These are phyloP conservation scores for Limnephilus rhombicus DNA, from an alignment of 2,888 invertebrate genomes.

Conservation along the genomic window DNA sequence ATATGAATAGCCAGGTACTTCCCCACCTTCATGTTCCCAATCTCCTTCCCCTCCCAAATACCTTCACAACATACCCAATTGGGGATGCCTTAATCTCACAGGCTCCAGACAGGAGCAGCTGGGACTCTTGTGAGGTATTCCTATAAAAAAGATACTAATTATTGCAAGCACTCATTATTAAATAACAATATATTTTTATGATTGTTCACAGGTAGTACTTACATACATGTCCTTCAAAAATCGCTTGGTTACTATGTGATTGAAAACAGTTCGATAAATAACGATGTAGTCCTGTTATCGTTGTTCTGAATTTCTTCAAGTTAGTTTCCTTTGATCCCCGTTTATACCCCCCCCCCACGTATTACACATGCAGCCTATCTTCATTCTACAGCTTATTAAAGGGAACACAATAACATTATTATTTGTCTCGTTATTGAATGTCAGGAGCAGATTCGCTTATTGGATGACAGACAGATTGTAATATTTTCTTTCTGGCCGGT, in stretches of 20 bases:
- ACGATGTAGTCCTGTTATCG: neutral
- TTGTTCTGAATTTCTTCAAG: neutral
- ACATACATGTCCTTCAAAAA: neutral
- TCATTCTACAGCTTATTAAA: neutral
- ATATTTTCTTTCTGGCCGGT: neutral
- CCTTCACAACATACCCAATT: too few species aligned
- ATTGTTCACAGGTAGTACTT: too few species aligned
- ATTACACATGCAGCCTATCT: neutral
- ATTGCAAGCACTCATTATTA: too few species aligned
- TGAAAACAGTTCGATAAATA: neutral
- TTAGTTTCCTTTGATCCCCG: neutral
- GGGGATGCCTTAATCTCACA: too few species aligned
- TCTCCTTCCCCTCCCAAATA: too few species aligned
- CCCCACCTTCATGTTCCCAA: too few species aligned
- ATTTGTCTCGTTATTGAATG: conserved; percentile 10
- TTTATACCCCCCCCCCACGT: neutral
- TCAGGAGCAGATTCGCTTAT: conserved; percentile 15
- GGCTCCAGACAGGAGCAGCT: too few species aligned
- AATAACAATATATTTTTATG: too few species aligned
- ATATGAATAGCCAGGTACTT: too few species aligned
- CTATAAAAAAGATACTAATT: too few species aligned
- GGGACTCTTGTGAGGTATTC: too few species aligned
- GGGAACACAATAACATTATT: conserved; percentile 15
- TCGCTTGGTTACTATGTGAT: neutral
- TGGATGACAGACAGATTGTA: neutral